Base-by-base conservation (phyloP, 2,888 invertebrate species). In the Tetranychus piercei region DNA sequence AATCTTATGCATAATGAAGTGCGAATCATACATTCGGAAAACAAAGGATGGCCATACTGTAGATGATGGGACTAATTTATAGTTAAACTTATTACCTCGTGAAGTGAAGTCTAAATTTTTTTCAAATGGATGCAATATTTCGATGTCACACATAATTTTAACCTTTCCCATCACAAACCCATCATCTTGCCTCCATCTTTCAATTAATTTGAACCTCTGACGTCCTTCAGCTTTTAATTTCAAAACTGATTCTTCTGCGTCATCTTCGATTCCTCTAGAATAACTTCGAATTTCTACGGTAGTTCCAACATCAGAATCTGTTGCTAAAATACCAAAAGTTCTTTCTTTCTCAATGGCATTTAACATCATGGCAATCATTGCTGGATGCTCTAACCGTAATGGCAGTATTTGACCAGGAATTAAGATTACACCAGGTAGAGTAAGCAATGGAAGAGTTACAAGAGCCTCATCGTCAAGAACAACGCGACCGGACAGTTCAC, bases 381-480 rank as follows among this genome's bases (percentile, higher is more conserved):
- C 81, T 55, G 85, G 82, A 75, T 86, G 82, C 76, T 83, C 84
- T 5, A 87, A 84, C 69, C 88, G 87, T 77, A 92, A 85, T 0
- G 91, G 91, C 43, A 92, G 82, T 1, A 88, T 89, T 82, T 91
- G 90, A 1, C 90, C 90, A 8, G 92, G 91, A 78, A 90, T 88
- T 20, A 88, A 81, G 44, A 90, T 86, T 73, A 90, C 83, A 72
- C 87, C 84, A 69, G 86, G 85, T 76, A 87, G 84, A 71, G 85
- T 82, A 64, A 88, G 83, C 72, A 89, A 80, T 6, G 88, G 87
- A 76, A 89, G 81, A 73, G 78, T 80, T 11, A 83, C 78, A 65
- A 79, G 79, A 18, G 80, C 84, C 69, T 82, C 82, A 78, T 88
- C 88, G 55, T 84, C 84, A 72, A 88, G 81, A 76, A 88, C 83